Base-by-base conservation (phyloP, 2,797 vertebrate genomes). In the Capromys pilorides region DNA sequence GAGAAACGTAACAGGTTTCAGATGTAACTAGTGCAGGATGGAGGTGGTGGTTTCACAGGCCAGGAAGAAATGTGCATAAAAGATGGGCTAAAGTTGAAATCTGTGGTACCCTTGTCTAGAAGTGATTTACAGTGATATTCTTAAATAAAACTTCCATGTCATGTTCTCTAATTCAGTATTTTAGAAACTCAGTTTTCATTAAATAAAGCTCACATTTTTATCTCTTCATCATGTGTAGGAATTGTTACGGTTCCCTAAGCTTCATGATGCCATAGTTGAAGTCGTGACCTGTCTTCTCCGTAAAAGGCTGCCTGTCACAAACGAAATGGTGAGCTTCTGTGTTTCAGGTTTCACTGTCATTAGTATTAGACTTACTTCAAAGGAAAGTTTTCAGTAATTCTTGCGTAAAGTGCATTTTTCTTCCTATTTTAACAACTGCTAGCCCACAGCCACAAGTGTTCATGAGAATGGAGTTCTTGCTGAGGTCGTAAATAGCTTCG, bases 261-360 rank as follows among this genome's bases (percentile, higher is more conserved):
- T 99, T 45, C 99, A 99, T 0, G 99, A 99, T 96, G 99, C 99
- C 97, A 99, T 99, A 75, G 99, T 99, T 87, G 99, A 99, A 98
- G 99, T 99, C 26, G 99, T 99, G 84, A 99, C 99, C 7, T 99
- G 99, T 96, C 99, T 99, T 88, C 98, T 99, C 92, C 99, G 99
- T 96, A 99, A 99, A 97, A 98, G 99, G 81, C 98, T 99, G 94
- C 99, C 99, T 19, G 98, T 99, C 97, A 99, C 99, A 95, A 99
- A 99, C 93, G 99, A 99, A 97, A 99, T 99, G 99, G 99, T 99
- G 97, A 97, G 92, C 61, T 81, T 0, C 67, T 87, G 54, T 39
- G 81, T 95, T 51, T 69, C 28, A 94, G 61, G 28, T n/a, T 26
- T 81, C 33, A 59, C 5, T 90, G 0, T 67, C 95, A 0, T 90